phyloP scores from a whole-genome alignment of 2,888 invertebrate genomes.

The Balanococcus diminutus region DNA sequence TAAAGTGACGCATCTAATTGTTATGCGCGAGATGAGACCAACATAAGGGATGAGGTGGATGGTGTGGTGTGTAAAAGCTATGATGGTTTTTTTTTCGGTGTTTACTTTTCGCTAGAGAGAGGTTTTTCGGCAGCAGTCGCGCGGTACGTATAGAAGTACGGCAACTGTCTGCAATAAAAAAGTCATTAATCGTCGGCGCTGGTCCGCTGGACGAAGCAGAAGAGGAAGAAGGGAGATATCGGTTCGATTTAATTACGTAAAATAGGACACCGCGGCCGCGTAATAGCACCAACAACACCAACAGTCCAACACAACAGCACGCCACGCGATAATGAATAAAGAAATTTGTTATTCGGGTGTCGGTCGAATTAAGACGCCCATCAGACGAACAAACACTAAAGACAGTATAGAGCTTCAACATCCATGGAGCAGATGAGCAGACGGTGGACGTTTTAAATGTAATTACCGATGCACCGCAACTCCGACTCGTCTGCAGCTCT shows the following conservation, averaged over 20 bases:
- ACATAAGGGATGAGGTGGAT: background rate
- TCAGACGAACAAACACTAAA: background rate
- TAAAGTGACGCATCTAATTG: background rate
- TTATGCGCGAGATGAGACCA: background rate
- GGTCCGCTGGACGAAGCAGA: background rate
- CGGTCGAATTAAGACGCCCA: slow-evolving; percentile 16
- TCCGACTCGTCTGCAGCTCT: background rate
- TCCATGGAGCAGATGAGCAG: background rate
- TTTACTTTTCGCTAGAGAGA: background rate
- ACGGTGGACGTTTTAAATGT: slow-evolving; percentile 35
- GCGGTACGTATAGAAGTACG: background rate
- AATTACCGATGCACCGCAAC: background rate
- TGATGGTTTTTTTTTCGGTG: background rate
- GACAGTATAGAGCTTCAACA: background rate
- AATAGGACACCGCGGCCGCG: background rate
- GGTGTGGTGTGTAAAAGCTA: too few species aligned
- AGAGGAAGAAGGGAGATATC: background rate
- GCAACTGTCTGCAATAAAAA: background rate
- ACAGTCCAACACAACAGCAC: background rate
- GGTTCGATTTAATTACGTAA: slow-evolving; percentile 31
- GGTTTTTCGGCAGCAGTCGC: background rate
- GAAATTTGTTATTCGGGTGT: slow-evolving; percentile 25
- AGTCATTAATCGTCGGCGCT: background rate
- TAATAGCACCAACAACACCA: slow-evolving; percentile 4
- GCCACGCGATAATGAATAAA: slow-evolving; percentile 26